Base-by-base conservation (phyloP, 1,140 invertebrate genomes). In the Varroa destructor region DNA sequence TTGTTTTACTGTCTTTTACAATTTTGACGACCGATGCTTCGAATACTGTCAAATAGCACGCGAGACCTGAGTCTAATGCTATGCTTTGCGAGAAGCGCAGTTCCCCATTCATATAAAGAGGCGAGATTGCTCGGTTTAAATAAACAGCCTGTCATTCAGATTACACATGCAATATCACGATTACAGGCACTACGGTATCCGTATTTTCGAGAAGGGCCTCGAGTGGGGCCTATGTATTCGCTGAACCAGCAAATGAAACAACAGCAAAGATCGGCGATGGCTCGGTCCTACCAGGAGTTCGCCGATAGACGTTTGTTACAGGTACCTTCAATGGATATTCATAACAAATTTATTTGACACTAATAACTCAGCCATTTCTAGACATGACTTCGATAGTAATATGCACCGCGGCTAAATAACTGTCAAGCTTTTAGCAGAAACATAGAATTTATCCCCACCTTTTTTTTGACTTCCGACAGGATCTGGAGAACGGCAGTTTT, bases 181-280 rank as follows among this genome's bases (percentile, higher is more conserved):
- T 76, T 75, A 75, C 72, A 79, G 77, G n/a, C 74, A 42, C 61
- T 75, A 40, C n/a, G 61, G 12, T 67, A 67, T 40, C 61, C 61
- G 61, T 67, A 67, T 37, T 67, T 67, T 67, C 61, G 61, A 2
- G 61, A 67, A 67, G 61, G 61, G 3, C 61, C 61, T 40, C 61
- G 61, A 67, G 40, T 37, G 10, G 61, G 61, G 14, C 61, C 61
- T 1, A 67, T 67, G 61, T 67, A 67, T 67, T 67, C 61, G 40
- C 37, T 67, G 10, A 67, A 67, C 36, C 61, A 67, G 46, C 61
- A 67, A 46, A 67, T 67, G 61, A 67, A 67, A 46, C 61, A 67
- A 37, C 61, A 67, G 14, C 61, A 67, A 40, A 12, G 61, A 3
- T 67, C 61, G 5, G 61, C 61, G 12, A 67, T 67, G 61, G 61